Percentiles rank a stretch among this genome's conserved stretches.
Conservation (phyloP, 2,113 vertebrate genomes). For the Pollachius pollachius region DNA sequence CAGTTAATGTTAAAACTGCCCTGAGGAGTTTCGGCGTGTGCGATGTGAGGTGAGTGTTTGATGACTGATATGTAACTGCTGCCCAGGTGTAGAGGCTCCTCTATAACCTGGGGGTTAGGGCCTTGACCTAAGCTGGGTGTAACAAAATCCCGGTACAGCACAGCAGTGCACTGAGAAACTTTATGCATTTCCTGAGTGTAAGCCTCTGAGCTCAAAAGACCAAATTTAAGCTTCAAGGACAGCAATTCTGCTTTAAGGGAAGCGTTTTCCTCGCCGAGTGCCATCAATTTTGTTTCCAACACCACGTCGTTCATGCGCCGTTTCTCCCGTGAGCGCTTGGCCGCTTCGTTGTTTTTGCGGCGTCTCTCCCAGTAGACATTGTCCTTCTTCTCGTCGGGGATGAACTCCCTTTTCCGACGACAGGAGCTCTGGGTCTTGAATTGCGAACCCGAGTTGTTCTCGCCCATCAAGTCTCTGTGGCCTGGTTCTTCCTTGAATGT, state of each 20-base stretch:
- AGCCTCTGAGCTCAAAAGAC: conserved; percentile 84
- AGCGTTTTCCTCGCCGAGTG: conserved; percentile 91
- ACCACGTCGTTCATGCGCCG: conserved; percentile 94
- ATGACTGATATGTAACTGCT: conserved; percentile 94
- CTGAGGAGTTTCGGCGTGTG: conserved; percentile 76
- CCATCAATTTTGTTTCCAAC: conserved; percentile 93
- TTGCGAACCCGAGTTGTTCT: conserved; percentile 48
- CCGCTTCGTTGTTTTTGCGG: conserved; percentile 95
- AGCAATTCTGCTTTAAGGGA: conserved; percentile 90
- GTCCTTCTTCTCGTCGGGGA: conserved; percentile 96
- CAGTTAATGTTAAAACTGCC: conserved; percentile 66
- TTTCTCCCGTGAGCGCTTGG: conserved; percentile 94
- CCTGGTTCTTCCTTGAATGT: conserved; percentile 86
- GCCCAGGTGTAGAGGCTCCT: conserved; percentile 72
- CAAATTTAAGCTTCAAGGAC: conserved; percentile 89
- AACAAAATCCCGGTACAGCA: conserved; percentile 82
- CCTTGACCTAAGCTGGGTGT: conserved; percentile 59
- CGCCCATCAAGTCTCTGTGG: conserved; percentile 54
- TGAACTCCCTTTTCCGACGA: conserved; percentile 92
- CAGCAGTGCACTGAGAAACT: conserved; percentile 74
- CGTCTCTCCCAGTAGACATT: conserved; percentile 93
- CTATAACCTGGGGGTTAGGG: conserved; percentile 48
- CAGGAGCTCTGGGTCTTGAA: conserved; percentile 79
- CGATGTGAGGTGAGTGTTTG: conserved; percentile 88
- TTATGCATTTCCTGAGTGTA: conserved; percentile 92